These are phyloP conservation scores for Papilio aristodemus DNA, from an alignment of 1,140 invertebrate species.

Conservation along the genomic window DNA sequence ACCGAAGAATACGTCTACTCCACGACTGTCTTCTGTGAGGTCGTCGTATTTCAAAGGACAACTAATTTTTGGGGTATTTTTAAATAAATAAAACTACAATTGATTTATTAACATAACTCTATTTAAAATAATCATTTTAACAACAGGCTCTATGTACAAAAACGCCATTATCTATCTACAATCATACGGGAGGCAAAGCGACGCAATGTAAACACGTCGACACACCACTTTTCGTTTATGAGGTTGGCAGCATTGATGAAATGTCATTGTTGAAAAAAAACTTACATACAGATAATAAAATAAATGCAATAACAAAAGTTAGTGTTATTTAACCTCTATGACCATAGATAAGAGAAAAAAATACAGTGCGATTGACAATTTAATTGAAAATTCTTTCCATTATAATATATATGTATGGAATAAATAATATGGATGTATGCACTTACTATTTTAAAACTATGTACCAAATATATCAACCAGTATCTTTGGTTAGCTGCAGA, in stretches of 20 bases:
- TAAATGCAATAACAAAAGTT: not conserved
- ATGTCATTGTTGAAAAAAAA: not conserved
- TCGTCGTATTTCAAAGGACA: too few species aligned
- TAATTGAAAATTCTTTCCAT: not conserved
- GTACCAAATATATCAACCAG: too few species aligned
- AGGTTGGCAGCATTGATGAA: not conserved
- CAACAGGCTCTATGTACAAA: conserved; percentile 73
- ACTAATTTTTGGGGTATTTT: too few species aligned
- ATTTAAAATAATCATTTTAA: conserved; percentile 78
- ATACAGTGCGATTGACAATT: not conserved
- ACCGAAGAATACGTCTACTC: too few species aligned
- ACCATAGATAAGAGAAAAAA: not conserved
- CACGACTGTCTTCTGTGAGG: too few species aligned
- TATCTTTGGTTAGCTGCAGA: not conserved
- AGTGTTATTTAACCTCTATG: not conserved
- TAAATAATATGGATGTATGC: not conserved
- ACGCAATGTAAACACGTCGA: not conserved
- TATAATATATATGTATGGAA: not conserved
- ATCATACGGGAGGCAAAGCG: conserved; percentile 44
- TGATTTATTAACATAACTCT: conserved; percentile 77
- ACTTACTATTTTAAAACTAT: too few species aligned
- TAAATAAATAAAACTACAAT: conserved; percentile 57
- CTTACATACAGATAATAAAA: conserved; percentile 1
- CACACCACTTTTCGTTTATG: not conserved
- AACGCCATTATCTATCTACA: conserved; percentile 65